Percentiles rank a stretch among this genome's conserved stretches.
Evolutionary conservation across 2,113 vertebrate species (phyloP).

Genomic region (Rhagologus leucostigma): DNA sequence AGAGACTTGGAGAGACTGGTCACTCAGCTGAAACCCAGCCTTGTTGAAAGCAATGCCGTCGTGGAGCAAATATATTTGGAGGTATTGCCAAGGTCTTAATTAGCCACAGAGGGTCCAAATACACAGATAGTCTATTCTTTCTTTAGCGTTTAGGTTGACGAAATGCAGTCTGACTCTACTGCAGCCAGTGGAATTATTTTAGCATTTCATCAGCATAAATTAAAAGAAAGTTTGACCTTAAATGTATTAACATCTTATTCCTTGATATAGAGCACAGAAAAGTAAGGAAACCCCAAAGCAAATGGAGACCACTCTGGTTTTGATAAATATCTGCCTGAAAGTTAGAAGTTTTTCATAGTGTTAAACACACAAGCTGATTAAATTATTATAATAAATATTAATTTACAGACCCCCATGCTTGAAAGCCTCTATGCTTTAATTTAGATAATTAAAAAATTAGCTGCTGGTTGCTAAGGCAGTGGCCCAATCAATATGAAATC

Average conservation of each 20-base stretch:
- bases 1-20: slow-evolving; percentile 71
- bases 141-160: background rate
- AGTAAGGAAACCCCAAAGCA: background rate
- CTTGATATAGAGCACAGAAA: background rate
- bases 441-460: slow-evolving; percentile 44
- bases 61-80: slow-evolving; percentile 72
- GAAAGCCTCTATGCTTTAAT: background rate
- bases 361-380: background rate
- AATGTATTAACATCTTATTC: background rate
- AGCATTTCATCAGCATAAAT: slow-evolving; percentile 15
- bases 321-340: background rate
- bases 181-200: background rate
- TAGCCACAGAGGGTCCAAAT: background rate
- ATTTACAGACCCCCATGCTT: slow-evolving; percentile 4
- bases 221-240: slow-evolving; percentile 3
- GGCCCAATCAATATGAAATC: slow-evolving; percentile 48
- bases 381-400: slow-evolving; percentile 44
- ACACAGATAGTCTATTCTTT: background rate
- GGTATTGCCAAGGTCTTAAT: slow-evolving; percentile 54
- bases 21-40: slow-evolving; percentile 61
- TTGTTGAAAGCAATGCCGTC: slow-evolving; percentile 64
- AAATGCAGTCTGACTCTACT: background rate
- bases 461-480: slow-evolving; percentile 23
- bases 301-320: background rate
- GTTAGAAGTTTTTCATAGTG: background rate